Conservation (phyloP, 1,140 invertebrate species). For the Eueides isabella region DNA sequence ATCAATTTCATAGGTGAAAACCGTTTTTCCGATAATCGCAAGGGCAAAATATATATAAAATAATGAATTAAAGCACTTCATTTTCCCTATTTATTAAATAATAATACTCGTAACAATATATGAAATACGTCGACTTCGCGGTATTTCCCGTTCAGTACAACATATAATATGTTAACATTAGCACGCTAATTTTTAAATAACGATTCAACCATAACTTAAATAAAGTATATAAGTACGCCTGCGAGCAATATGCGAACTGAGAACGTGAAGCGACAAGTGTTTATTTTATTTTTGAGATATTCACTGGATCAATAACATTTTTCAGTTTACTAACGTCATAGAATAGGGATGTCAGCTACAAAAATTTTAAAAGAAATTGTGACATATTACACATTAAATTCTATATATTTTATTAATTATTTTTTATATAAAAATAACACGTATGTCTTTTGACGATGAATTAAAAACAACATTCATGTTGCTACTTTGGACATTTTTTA, state of each 20-base stretch:
- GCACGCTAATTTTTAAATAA: constrained; percentile 5
- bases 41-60: constrained; percentile 45
- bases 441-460: no score
- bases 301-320: constrained; percentile 34
- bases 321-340: constrained; percentile 54
- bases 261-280: constrained; percentile 55
- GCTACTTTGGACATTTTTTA: no score
- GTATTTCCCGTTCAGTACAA: constrained; percentile 35
- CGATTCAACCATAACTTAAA: not conserved
- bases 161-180: not conserved
- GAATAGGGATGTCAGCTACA: constrained; percentile 41
- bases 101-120: not conserved
- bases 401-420: no score
- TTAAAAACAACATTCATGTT: no score
- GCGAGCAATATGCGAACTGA: constrained; percentile 14
- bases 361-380: no score
- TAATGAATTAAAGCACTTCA: constrained; percentile 48
- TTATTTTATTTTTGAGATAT: constrained; percentile 49
- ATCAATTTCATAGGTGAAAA: constrained; percentile 59
- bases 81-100: constrained; percentile 22
- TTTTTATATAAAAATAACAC: no score
- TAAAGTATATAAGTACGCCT: not conserved
- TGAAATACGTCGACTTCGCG: constrained; percentile 29
- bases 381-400: not conserved
- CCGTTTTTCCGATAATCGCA: constrained; percentile 41